phyloP scores from a whole-genome alignment of 2,113 vertebrate genomes.

The Psittacus erithacus region DNA sequence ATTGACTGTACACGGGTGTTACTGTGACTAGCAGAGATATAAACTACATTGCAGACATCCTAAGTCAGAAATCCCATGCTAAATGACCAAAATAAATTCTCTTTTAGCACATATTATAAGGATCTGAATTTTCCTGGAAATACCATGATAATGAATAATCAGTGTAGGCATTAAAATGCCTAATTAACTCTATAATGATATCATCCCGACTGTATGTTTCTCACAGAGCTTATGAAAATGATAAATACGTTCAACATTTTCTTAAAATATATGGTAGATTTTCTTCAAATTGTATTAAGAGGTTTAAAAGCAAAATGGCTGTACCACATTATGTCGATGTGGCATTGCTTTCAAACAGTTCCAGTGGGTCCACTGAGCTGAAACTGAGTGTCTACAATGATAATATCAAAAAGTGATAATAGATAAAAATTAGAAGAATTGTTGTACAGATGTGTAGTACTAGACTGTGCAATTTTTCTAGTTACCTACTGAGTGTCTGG shows the following conservation, averaged over 20 bases:
- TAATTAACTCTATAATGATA: neutral
- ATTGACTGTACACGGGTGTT: neutral
- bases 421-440: neutral
- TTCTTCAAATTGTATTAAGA: neutral
- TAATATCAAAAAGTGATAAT: neutral
- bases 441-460: neutral
- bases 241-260: neutral
- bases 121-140: neutral
- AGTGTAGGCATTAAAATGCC: neutral
- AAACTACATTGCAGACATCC: neutral
- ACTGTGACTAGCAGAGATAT: neutral
- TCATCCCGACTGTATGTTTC: neutral
- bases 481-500: neutral
- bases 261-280: neutral
- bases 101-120: neutral
- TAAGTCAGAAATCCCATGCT: neutral
- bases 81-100: constrained; percentile 12
- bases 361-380: neutral
- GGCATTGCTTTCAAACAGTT: neutral
- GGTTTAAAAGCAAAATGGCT: neutral
- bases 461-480: neutral
- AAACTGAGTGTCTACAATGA: neutral
- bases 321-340: neutral
- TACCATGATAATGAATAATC: neutral
- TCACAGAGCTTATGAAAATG: neutral